Evolutionary conservation across 2,888 invertebrate species (phyloP).

Genomic region (Aphrophora alni): DNA sequence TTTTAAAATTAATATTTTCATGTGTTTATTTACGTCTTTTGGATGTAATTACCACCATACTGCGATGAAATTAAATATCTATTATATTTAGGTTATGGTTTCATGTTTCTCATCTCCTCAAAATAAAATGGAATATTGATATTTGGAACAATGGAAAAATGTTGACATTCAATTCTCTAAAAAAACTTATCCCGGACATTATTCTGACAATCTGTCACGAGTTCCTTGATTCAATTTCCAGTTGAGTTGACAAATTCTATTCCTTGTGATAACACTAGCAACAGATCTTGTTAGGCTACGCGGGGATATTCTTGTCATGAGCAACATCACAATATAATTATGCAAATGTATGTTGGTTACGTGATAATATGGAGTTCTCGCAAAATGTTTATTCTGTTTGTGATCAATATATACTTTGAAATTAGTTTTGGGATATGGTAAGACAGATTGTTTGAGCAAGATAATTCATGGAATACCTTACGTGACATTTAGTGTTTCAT

Average conservation of each 20-base stretch:
- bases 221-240: background rate
- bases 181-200: background rate
- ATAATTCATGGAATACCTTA: no score
- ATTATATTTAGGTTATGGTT: no score
- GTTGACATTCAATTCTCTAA: background rate
- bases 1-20: no score
- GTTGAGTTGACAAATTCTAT: slow-evolving; percentile 2
- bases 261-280: background rate
- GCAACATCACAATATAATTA: background rate
- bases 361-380: no score
- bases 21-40: no score
- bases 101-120: background rate
- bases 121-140: background rate
- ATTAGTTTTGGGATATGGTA: no score
- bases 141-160: background rate
- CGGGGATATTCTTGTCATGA: background rate
- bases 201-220: slow-evolving; percentile 9
- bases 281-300: background rate
- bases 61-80: no score
- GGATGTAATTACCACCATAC: no score
- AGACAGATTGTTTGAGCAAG: no score
- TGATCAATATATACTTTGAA: no score
- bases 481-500: no score
- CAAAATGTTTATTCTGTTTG: no score
- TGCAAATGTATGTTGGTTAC: background rate